Percentiles rank a stretch among this genome's conserved stretches.
Conservation (phyloP, 2,113 vertebrate species). For the Junco hyemalis region DNA sequence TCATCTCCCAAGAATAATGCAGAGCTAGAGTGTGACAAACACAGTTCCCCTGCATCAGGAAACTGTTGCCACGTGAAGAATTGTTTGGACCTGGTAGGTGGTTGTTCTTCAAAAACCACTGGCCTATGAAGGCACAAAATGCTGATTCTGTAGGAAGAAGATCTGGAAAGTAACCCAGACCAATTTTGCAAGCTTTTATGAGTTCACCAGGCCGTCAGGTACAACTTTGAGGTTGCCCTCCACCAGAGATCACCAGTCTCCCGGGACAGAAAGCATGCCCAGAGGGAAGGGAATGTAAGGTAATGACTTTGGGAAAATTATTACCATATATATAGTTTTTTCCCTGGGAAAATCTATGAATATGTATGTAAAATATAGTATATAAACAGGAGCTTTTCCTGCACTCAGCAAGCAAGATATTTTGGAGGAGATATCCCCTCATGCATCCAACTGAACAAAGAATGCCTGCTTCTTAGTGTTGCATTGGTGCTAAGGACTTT, state of each 20-base stretch:
- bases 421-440: not conserved
- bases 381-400: not conserved
- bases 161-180: not conserved
- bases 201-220: not conserved
- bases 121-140: not conserved
- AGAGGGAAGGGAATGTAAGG: not conserved
- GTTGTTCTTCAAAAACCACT: not conserved
- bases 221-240: accelerated
- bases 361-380: not conserved
- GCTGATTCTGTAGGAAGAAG: not conserved
- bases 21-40: not conserved
- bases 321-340: not conserved
- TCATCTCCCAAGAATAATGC: not conserved
- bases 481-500: not conserved
- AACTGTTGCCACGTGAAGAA: not conserved
- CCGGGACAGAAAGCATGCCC: not conserved
- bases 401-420: not conserved
- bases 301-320: not conserved
- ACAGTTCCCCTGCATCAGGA: not conserved
- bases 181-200: not conserved
- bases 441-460: not conserved
- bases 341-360: not conserved
- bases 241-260: not conserved
- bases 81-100: not conserved
- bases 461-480: not conserved